phyloP scores from a whole-genome alignment of 2,113 vertebrate genomes.

The Callaeas wilsoni region DNA sequence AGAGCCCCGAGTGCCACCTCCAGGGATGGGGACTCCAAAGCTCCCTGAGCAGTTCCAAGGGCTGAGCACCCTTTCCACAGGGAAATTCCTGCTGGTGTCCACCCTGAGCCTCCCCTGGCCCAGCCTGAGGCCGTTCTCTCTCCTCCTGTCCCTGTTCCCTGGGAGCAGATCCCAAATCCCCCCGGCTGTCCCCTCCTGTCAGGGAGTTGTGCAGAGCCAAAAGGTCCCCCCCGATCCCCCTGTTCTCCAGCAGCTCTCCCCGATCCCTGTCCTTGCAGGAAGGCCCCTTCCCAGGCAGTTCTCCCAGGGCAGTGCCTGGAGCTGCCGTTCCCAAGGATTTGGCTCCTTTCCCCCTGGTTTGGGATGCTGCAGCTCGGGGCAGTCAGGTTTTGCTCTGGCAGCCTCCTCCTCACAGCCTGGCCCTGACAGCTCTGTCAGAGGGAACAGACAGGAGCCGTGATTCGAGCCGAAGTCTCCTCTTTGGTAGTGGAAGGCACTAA shows the following conservation, averaged over 20 bases:
- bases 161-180: background rate
- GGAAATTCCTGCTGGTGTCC: background rate
- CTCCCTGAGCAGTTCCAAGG: background rate
- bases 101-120: background rate
- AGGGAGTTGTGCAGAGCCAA: background rate
- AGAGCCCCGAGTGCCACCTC: background rate
- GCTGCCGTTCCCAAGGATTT: background rate
- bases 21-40: background rate
- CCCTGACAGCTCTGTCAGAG: slow-evolving; percentile 1
- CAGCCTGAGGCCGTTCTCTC: background rate
- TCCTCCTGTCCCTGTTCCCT: background rate
- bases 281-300: background rate
- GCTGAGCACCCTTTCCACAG: background rate
- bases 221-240: background rate
- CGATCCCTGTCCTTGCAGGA: accelerated
- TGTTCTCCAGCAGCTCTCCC: background rate
- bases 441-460: background rate
- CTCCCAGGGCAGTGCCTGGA: background rate
- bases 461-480: background rate
- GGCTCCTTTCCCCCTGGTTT: background rate
- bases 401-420: background rate
- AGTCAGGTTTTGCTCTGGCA: background rate
- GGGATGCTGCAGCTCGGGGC: accelerated
- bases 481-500: background rate
- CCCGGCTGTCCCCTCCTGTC: background rate